Percentiles rank a stretch among this genome's conserved stretches.
Evolutionary conservation across 92 coral and sea anemone species (phyloP).

Genomic region (Metridium senile): DNA sequence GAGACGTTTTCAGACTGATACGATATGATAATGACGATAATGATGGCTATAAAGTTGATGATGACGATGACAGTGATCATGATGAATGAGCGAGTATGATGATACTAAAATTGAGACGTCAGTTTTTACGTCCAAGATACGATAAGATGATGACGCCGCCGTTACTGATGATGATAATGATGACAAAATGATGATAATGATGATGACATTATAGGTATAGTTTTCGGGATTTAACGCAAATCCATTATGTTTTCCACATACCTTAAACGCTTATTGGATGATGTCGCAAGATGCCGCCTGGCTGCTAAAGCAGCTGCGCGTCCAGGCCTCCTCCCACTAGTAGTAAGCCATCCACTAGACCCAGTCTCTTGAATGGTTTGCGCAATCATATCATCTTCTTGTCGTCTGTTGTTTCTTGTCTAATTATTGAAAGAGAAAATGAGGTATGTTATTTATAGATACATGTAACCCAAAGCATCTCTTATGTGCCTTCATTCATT

Average conservation of each 20-base stretch:
- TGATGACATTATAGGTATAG: too few species aligned
- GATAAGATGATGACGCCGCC: background rate
- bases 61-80: background rate
- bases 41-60: background rate
- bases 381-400: conserved; percentile 10
- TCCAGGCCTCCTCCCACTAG: conserved; percentile 21
- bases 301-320: conserved; percentile 26
- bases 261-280: background rate
- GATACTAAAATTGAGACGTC: too few species aligned
- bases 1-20: too few species aligned
- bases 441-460: too few species aligned
- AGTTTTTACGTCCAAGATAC: background rate
- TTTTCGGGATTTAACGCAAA: too few species aligned
- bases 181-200: too few species aligned
- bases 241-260: too few species aligned
- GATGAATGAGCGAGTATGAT: too few species aligned
- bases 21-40: too few species aligned
- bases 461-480: too few species aligned
- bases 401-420: background rate
- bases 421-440: too few species aligned
- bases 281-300: conserved; percentile 15
- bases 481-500: too few species aligned
- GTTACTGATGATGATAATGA: background rate
- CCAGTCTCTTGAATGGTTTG: conserved; percentile 36
- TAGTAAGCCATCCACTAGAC: conserved; percentile 39